These are phyloP conservation scores for Popillia japonica DNA, from an alignment of 1,140 invertebrate species.

Conservation along the genomic window DNA sequence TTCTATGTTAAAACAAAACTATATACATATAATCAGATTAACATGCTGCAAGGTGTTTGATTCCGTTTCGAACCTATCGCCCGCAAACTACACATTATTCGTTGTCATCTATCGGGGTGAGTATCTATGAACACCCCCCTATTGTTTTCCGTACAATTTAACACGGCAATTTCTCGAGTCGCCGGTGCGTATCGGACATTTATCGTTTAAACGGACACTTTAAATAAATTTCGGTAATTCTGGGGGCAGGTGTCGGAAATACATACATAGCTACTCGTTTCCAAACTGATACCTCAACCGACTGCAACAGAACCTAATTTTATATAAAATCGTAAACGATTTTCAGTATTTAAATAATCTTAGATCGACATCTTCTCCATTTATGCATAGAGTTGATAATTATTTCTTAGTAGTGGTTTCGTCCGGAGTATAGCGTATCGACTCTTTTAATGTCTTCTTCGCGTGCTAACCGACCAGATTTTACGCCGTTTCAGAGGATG, in stretches of 20 bases:
- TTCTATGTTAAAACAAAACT: too few relatives aligned
- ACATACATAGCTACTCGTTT: background rate
- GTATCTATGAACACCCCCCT: background rate
- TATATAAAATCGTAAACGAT: too few relatives aligned
- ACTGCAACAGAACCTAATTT: too few relatives aligned
- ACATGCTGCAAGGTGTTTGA: too few relatives aligned
- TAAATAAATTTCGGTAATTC: constrained; percentile 1
- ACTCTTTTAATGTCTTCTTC: constrained; percentile 15
- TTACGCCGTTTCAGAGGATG: background rate
- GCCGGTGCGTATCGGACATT: background rate
- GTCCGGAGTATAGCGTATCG: background rate
- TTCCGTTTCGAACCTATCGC: too few relatives aligned
- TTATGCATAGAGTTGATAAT: background rate
- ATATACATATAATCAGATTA: too few relatives aligned
- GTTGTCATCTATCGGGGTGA: background rate
- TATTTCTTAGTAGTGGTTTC: background rate
- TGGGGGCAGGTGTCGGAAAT: background rate
- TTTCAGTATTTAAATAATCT: too few relatives aligned
- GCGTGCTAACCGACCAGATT: background rate
- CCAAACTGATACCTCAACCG: too few relatives aligned
- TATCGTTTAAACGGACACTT: background rate
- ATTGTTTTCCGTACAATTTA: constrained; percentile 4
- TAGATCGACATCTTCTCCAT: too few relatives aligned
- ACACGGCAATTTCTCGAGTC: background rate
- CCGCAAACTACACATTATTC: background rate